These are phyloP conservation scores for Hemicordylus capensis DNA, from an alignment of 2,113 vertebrate species.

Conservation along the genomic window DNA sequence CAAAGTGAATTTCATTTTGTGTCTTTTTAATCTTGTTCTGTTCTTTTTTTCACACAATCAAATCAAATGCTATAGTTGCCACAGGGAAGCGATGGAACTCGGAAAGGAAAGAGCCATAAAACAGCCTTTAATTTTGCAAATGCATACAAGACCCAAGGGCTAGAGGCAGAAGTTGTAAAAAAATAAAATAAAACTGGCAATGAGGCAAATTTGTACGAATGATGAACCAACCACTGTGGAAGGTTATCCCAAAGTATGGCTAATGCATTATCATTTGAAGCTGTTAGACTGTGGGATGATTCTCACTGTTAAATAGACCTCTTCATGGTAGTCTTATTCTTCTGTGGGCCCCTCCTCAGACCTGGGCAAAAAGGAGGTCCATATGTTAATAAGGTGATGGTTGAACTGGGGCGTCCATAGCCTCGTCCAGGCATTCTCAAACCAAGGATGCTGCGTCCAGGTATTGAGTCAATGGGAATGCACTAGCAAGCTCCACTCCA, in stretches of 20 bases:
- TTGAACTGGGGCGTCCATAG: neutral
- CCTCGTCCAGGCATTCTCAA: too few species aligned
- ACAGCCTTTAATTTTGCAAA: conserved; percentile 32
- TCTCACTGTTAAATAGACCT: neutral
- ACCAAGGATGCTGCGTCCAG: too few species aligned
- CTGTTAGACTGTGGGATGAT: neutral
- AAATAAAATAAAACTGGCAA: neutral
- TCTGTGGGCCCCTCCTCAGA: neutral
- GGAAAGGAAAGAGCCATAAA: conserved; percentile 8
- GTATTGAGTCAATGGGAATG: too few species aligned
- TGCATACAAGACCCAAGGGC: conserved; percentile 16
- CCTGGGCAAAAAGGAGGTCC: neutral
- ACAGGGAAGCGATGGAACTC: conserved; percentile 13
- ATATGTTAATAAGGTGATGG: neutral
- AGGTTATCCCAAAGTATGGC: neutral
- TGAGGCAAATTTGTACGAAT: conserved; percentile 9
- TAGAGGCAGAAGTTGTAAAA: conserved; percentile 11
- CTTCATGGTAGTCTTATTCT: neutral
- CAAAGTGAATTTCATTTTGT: conserved; percentile 42
- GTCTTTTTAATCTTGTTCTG: conserved; percentile 24
- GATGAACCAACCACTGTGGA: neutral
- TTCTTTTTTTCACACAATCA: neutral
- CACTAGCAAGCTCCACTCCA: too few species aligned
- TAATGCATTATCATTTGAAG: conserved; percentile 20
- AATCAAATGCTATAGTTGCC: neutral